Percentiles rank a stretch among this genome's conserved stretches.
Conservation (phyloP, 64 coral and sea anemone species). For the Pachyseris speciosa region DNA sequence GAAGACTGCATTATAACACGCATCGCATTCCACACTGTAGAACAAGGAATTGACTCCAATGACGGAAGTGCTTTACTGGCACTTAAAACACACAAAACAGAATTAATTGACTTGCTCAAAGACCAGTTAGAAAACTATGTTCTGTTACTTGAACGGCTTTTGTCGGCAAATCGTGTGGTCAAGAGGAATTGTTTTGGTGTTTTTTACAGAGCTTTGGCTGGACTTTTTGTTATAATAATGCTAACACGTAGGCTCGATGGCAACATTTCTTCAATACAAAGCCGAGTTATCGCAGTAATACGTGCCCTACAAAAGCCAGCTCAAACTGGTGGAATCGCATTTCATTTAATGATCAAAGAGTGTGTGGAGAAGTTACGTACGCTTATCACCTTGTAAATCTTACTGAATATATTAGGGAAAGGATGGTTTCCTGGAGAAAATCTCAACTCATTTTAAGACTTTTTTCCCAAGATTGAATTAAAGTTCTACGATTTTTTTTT, state of each 20-base stretch:
- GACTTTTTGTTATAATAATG: background rate
- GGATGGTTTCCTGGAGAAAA: no score
- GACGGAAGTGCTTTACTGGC: background rate
- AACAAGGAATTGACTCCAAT: background rate
- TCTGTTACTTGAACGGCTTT: background rate
- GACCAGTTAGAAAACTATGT: background rate
- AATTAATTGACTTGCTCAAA: background rate
- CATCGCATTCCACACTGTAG: background rate
- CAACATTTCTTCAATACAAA: background rate
- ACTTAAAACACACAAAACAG: background rate
- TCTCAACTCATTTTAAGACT: no score
- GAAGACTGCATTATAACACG: constrained; percentile 6
- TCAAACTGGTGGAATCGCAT: background rate
- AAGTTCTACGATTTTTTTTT: no score
- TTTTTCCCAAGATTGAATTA: no score
- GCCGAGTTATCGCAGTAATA: background rate
- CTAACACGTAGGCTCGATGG: background rate
- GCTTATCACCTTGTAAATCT: background rate
- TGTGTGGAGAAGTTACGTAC: background rate
- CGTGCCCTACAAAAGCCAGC: background rate
- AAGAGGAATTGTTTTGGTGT: background rate
- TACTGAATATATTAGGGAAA: no score
- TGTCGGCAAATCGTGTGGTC: background rate
- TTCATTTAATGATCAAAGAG: background rate
- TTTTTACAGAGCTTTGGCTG: constrained; percentile 3